phyloP scores from a whole-genome alignment of 2,888 invertebrate species.

The Ennomos quercinarius region DNA sequence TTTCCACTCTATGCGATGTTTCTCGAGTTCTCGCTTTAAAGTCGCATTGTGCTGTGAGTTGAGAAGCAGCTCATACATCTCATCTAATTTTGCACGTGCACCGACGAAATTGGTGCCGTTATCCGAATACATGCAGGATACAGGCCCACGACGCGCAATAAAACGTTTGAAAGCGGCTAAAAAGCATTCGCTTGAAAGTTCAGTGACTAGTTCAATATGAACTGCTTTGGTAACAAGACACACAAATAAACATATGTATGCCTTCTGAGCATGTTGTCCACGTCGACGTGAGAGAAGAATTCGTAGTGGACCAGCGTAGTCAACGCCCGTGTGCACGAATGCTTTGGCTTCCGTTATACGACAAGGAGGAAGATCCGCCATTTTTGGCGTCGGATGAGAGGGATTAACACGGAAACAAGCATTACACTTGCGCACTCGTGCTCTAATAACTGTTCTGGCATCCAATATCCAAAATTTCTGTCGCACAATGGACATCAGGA shows the following conservation, averaged over 20 bases:
- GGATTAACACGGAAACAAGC: too few species aligned
- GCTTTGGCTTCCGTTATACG: not conserved
- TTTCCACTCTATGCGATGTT: not conserved
- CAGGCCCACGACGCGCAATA: not conserved
- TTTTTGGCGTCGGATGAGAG: not conserved
- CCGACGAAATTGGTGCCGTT: not conserved
- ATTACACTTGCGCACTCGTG: too few species aligned
- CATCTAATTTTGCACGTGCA: not conserved
- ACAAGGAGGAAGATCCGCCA: not conserved
- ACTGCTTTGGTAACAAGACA: not conserved
- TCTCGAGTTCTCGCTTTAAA: not conserved
- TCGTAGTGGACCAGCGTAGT: not conserved
- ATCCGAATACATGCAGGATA: not conserved
- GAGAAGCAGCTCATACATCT: not conserved
- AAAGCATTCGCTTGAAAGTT: not conserved
- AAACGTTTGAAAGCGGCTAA: slow-evolving; percentile 3
- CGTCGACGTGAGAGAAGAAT: not conserved
- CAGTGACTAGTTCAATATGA: not conserved
- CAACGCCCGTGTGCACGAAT: not conserved
- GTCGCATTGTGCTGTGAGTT: not conserved
- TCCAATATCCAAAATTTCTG: not conserved
- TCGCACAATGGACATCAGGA: too few species aligned
- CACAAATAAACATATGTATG: not conserved
- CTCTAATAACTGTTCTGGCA: not conserved
- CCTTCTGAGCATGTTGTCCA: not conserved